Evolutionary conservation across 2,888 invertebrate species (phyloP).

Genomic region (Cactoblastis cactorum): DNA sequence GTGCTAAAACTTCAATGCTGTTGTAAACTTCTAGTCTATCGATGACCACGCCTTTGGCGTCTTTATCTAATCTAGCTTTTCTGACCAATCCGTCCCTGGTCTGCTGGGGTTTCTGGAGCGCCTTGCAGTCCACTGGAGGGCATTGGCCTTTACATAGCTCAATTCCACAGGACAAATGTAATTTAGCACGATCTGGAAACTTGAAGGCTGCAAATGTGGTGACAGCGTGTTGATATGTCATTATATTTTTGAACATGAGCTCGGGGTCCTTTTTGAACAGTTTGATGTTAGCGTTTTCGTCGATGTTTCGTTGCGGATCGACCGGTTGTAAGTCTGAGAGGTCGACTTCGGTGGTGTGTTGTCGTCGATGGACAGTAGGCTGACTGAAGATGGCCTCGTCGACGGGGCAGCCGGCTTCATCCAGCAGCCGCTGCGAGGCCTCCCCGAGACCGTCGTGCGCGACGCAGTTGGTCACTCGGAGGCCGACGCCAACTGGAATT

Average conservation of each 20-base stretch:
- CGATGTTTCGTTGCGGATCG: conserved; percentile 49
- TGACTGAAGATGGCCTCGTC: conserved; percentile 82
- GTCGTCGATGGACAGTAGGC: conserved; percentile 67
- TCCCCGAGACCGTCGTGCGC: conserved; percentile 89
- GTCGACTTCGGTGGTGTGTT: conserved; percentile 59
- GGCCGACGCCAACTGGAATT: conserved; percentile 83
- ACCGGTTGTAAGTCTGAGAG: conserved; percentile 55
- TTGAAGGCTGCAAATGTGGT: conserved; percentile 89
- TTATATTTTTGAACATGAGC: conserved; percentile 63
- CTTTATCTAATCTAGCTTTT: conserved; percentile 70
- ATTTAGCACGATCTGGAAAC: conserved; percentile 87
- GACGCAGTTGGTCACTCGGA: conserved; percentile 86
- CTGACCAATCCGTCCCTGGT: conserved; percentile 67
- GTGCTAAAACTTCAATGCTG: conserved; percentile 88
- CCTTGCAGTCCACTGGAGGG: conserved; percentile 78
- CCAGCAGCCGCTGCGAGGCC: conserved; percentile 85
- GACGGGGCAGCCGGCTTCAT: conserved; percentile 86
- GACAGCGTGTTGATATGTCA: conserved; percentile 73
- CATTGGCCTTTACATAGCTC: conserved; percentile 87
- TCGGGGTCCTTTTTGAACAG: conserved; percentile 56
- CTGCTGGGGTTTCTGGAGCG: conserved; percentile 63
- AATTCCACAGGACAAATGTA: conserved; percentile 88
- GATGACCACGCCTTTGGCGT: conserved; percentile 78
- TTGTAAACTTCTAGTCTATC: conserved; percentile 87
- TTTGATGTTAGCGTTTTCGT: conserved; percentile 49